Evolutionary conservation across 1,140 invertebrate genomes (phyloP).

Genomic region (Drosophila melanogaster): DNA sequence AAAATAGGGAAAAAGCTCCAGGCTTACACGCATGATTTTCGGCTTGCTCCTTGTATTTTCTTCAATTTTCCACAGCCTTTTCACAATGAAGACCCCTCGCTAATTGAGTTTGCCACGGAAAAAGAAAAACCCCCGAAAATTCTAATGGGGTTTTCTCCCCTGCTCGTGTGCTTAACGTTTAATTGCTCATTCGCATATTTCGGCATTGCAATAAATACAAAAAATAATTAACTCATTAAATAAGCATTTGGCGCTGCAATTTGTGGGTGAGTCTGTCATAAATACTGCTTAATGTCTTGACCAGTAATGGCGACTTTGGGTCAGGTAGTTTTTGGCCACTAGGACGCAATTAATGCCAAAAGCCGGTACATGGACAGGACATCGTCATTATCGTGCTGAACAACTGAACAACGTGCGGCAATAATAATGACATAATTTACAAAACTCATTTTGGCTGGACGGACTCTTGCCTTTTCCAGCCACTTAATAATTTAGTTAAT

Average conservation of each 20-base stretch:
- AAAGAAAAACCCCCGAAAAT: constrained; percentile 29
- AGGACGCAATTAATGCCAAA: constrained; percentile 76
- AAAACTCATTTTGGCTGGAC: constrained; percentile 48
- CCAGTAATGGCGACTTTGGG: constrained; percentile 7
- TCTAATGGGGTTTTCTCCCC: constrained; percentile 45
- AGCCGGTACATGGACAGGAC: constrained; percentile 68
- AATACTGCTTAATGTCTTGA: constrained; percentile 73
- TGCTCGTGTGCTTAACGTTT: constrained; percentile 44
- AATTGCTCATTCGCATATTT: constrained; percentile 65
- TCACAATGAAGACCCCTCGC: constrained; percentile 20
- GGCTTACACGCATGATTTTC: constrained; percentile 22
- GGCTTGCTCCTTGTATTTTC: background rate
- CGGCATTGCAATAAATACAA: constrained; percentile 74
- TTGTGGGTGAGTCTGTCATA: constrained; percentile 61
- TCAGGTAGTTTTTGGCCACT: constrained; percentile 72
- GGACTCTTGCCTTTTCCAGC: constrained; percentile 5
- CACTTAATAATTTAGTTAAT: constrained; percentile 81
- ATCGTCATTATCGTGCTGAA: constrained; percentile 71
- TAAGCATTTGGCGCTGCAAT: constrained; percentile 79
- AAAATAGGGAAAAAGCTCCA: background rate
- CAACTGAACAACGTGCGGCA: constrained; percentile 74
- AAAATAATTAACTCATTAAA: constrained; percentile 83
- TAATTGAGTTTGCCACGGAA: constrained; percentile 58
- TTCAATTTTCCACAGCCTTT: too few species aligned
- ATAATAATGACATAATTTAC: constrained; percentile 81